Base-by-base conservation (phyloP, 1,140 invertebrate genomes). In the Drosophila albomicans region DNA sequence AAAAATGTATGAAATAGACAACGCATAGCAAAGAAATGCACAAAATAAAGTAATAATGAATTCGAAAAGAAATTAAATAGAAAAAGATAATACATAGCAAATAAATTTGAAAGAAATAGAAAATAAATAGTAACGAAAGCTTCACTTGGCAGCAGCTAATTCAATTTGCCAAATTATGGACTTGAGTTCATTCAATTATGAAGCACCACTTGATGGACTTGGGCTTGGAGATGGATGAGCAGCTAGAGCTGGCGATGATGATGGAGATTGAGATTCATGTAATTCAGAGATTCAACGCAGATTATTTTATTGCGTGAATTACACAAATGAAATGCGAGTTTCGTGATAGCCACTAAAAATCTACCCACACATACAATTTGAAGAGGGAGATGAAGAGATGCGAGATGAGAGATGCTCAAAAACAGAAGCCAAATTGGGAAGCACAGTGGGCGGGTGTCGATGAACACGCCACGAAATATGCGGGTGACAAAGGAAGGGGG, bases 291-390 rank as follows among this genome's bases (percentile, higher is more conserved):
- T 41, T 57, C 58, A 67, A 66, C 73, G 61, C 35, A 63, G 71
- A 89, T 89, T 80, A 71, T 76, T 89, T 85, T 85, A 90, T 89
- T 89, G 85, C 86, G 86, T 89, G 85, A 89, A 89, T 85, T 90
- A 81, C 63, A 78, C 63, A 64, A 49, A 84, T 81, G 88, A 82
- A 82, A 82, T 90, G 85, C 71, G 66, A 49, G 66, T 72, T 79
- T 57, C 71, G 82, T 78, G 75, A 87, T 75, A 82, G 76, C 85
- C 74, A 81, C 85, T 89, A 74, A 64, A 74, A 58, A 67, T 45
- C 51, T 49, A 28, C 70, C 57, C 75, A 78, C 75, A 58, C 66
- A 61, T 61, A 35, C 48, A 73, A 0, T 10, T 8, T 11, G 1
- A 10, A 38, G 35, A 38, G 35, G 35, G 35, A 38, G 35, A 25